phyloP scores from a whole-genome alignment of 2,797 vertebrate species.

The Carapus acus region DNA sequence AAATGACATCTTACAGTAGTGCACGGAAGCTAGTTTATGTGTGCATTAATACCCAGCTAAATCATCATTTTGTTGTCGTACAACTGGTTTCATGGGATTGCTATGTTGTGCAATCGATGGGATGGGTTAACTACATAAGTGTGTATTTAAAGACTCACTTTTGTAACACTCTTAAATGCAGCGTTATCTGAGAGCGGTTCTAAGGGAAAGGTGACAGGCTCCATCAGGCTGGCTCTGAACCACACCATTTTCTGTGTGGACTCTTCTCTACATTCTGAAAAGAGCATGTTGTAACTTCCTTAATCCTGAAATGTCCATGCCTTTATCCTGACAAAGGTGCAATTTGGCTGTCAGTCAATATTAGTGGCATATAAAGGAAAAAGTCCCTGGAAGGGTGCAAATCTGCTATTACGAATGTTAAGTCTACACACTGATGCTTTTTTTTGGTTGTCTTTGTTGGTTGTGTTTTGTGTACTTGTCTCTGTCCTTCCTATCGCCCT shows the following conservation, averaged over 20 bases:
- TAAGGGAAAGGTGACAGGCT: conserved; percentile 71
- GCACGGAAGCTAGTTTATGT: too few species aligned
- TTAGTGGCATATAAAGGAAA: conserved; percentile 20
- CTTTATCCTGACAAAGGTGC: conserved; percentile 26
- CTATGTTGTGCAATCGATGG: too few species aligned
- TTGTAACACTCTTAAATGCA: conserved; percentile 60
- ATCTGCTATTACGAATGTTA: conserved; percentile 31
- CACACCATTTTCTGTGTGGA: conserved; percentile 49
- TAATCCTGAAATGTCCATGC: conserved; percentile 29
- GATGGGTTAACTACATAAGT: conserved; percentile 51
- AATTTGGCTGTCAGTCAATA: conserved; percentile 36
- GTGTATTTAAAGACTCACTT: conserved; percentile 58
- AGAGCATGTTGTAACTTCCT: conserved; percentile 41
- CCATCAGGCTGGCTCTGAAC: conserved; percentile 62
- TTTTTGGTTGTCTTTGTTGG: conserved; percentile 48
- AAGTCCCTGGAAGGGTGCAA: conserved; percentile 38
- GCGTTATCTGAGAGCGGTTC: conserved; percentile 68
- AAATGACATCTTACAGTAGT: too few species aligned
- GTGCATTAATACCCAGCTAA: too few species aligned
- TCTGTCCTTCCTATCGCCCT: conserved; percentile 57
- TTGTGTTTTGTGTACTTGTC: conserved; percentile 55
- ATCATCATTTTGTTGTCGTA: too few species aligned
- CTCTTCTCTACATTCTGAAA: conserved; percentile 52
- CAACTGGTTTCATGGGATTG: too few species aligned
- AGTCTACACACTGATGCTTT: conserved; percentile 20